Conservation (phyloP, 2,888 invertebrate species). For the Drosophila melanocephala region DNA sequence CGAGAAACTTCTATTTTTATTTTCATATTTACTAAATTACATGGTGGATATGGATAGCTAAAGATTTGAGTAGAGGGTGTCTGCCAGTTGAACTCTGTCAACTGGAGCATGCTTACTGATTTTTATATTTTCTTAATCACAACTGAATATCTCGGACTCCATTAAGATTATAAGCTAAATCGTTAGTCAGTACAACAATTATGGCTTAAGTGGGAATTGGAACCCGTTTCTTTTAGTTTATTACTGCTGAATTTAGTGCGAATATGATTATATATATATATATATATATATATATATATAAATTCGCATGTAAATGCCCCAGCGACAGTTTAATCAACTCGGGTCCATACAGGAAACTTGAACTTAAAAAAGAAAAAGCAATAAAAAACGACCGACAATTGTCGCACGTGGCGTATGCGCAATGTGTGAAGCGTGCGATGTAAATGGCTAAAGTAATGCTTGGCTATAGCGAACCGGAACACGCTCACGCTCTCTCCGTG, state of each 20-base stretch:
- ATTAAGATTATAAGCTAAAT: background rate
- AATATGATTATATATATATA: background rate
- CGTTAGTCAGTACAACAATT: background rate
- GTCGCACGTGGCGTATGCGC: conserved; percentile 48
- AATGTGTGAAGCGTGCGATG: conserved; percentile 30
- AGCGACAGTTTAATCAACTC: background rate
- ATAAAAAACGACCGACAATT: background rate
- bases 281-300: background rate
- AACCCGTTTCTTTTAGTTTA: background rate
- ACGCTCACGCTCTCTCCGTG: background rate
- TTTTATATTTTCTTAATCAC: background rate
- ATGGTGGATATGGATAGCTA: background rate
- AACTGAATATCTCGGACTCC: background rate
- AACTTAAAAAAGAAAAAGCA: background rate
- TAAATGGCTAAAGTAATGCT: conserved; percentile 1
- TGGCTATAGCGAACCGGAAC: conserved; percentile 27
- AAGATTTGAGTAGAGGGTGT: background rate
- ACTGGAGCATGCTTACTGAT: background rate
- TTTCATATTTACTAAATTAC: background rate
- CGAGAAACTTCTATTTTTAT: no score
- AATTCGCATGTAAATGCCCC: background rate
- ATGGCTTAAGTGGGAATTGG: background rate
- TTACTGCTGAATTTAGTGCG: background rate
- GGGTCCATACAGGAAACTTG: background rate
- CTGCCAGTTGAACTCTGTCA: background rate